Evolutionary conservation across 2,113 vertebrate genomes (phyloP), one percentile per base, ranked within the genome.

Genomic region (Tragelaphus strepsiceros): DNA sequence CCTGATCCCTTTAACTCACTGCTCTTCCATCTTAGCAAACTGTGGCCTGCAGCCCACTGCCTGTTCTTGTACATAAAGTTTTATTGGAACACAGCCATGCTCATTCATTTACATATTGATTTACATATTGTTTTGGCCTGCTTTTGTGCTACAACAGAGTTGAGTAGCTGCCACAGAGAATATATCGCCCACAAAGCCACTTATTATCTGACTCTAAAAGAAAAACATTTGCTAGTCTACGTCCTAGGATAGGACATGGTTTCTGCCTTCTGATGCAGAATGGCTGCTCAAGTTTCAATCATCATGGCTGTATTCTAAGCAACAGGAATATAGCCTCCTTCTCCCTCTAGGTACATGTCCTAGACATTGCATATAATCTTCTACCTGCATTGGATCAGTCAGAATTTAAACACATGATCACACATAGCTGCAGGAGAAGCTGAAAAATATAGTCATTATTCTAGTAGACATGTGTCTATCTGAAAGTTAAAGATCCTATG

Each of bases 211-310:
- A 81, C 53, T 62, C 93, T 67, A 35, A 62, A n/a, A 74, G 56
- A 92, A 95, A 94, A 92, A 84, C 24, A n/a, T 26, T 97, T 91
- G 58, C 51, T 62, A 54, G 67, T 87, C 56, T 49, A 46, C 94
- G 32, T 88, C 39, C 21, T 35, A n/a, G n/a, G n/a, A 35, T 35
- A 46, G n/a, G 30, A 49, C 5, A 1, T 77, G 88, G 30, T 22
- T 81, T 97, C 62, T 91, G 71, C 82, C 94, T 96, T 91, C 81
- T 92, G 67, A 49, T 39, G 56, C 83, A 88, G 82, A 89, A 58
- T 78, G 64, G 30, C 81, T 54, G 4, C 81, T 67, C 3, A 51
- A 16, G 24, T 14, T 22, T 43, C 71, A 28, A n/a, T n/a, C 39
- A 19, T 59, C 14, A 3, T 22, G n/a, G 39, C 58, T 92, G 2